phyloP scores from a whole-genome alignment of 2,888 invertebrate genomes.

The Pasiphila rectangulata region DNA sequence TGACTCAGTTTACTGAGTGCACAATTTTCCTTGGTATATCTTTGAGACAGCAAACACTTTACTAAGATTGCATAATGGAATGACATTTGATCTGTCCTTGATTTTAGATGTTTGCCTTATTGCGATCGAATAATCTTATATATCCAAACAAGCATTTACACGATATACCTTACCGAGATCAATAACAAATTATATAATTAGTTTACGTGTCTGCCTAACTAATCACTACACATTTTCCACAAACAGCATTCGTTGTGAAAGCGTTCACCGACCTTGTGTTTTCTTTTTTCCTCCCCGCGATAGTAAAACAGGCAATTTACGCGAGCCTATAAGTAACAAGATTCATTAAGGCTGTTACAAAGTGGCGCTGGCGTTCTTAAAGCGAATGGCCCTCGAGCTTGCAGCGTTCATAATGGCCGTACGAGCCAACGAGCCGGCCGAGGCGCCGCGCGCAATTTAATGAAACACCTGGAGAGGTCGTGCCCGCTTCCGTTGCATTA shows the following conservation, averaged over 20 bases:
- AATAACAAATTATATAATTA: conserved; percentile 16
- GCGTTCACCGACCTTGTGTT: conserved; percentile 60
- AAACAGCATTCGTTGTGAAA: conserved; percentile 45
- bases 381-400: conserved; percentile 79
- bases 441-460: conserved; percentile 75
- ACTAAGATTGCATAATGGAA: neutral
- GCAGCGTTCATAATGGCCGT: conserved; percentile 77
- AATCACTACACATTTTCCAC: conserved; percentile 35
- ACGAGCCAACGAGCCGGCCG: conserved; percentile 70
- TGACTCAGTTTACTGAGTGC: conserved; percentile 26
- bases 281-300: conserved; percentile 58
- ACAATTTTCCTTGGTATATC: neutral
- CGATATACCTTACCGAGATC: neutral
- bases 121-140: neutral
- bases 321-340: conserved; percentile 79
- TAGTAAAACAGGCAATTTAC: conserved; percentile 77
- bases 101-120: neutral
- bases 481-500: conserved; percentile 76
- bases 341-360: conserved; percentile 80
- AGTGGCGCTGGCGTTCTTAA: conserved; percentile 79
- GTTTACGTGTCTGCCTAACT: conserved; percentile 33
- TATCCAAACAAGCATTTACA: neutral
- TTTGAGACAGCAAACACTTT: neutral
- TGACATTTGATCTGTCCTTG: neutral
- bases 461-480: conserved; percentile 80